Conservation (phyloP, 2,113 vertebrate genomes). For the Periophthalmodon schlosseri region DNA sequence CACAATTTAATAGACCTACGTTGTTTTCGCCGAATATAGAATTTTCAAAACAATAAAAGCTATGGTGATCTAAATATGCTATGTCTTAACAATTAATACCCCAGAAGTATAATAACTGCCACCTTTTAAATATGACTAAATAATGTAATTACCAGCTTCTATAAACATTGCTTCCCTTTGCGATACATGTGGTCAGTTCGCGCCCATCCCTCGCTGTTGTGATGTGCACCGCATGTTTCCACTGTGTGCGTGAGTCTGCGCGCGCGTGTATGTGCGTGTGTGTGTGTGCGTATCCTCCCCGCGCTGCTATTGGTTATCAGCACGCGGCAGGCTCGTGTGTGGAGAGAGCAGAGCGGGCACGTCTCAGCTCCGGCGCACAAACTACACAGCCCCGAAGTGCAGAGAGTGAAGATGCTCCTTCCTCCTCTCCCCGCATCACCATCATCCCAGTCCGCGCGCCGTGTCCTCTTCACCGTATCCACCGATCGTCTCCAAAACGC, state of each 20-base stretch:
- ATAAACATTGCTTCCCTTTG: not conserved
- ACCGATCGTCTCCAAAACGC: conserved; percentile 8
- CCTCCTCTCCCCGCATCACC: conserved; percentile 24
- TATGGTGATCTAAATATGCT: too few species aligned
- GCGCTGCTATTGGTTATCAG: conserved; percentile 49
- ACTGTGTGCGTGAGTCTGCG: not conserved
- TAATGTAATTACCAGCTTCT: too few species aligned
- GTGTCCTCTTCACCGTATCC: conserved; percentile 8
- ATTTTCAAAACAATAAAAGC: too few species aligned
- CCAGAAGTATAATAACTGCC: too few species aligned
- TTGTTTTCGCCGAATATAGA: too few species aligned
- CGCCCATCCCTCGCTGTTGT: not conserved
- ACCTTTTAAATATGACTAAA: too few species aligned
- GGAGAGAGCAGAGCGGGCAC: conserved; percentile 47
- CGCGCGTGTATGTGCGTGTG: not conserved
- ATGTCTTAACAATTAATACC: too few species aligned
- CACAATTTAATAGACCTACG: too few species aligned
- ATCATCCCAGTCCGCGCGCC: conserved; percentile 22
- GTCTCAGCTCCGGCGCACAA: conserved; percentile 38
- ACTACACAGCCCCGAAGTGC: conserved; percentile 46
- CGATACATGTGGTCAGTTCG: not conserved
- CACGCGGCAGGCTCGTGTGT: conserved; percentile 41
- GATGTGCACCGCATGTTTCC: not conserved
- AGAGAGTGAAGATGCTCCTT: conserved; percentile 63
- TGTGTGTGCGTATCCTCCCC: conserved; percentile 28